Evolutionary conservation across 2,113 vertebrate species (phyloP), one percentile per base, ranked within the genome.

Genomic region (Cheirogaleus medius): DNA sequence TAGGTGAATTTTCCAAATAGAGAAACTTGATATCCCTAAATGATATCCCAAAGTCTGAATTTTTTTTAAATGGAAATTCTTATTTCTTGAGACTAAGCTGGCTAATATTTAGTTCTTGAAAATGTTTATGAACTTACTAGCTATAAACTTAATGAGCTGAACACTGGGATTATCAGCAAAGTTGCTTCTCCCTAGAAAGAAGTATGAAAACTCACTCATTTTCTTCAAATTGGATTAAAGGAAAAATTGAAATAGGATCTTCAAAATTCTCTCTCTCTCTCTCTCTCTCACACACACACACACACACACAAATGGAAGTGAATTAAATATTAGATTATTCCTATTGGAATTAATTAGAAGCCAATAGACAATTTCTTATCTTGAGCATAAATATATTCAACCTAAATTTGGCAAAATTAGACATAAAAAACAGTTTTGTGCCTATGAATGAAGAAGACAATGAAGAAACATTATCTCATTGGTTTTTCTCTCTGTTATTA

Each of bases 141-240:
- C 7, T 32, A 27, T 44, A 78, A 78, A 92, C 52, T 86, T n/a
- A 95, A 37, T 63, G n/a, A 32, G 17, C 6, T 76, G 5, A 90
- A 34, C 12, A 93, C 44, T 94, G 25, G 89, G 18, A 49, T 25
- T 37, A 90, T 82, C 25, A 21, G 34, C 29, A 80, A 81, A 96
- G 25, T 5, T 49, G 37, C 0, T 90, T 95, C 68, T 85, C n/a
- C 52, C 34, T 82, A 6, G 83, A 81, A 27, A 42, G 44, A 58
- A 76, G 9, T 86, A 58, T 49, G 58, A 93, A 52, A 17, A 11
- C 10, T 84, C 63, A 56, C 4, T 4, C 9, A 82, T 49, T 90
- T 37, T 95, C 68, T 97, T 94, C 93, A 95, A 95, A 39, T 12
- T 68, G 52, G 11, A 97, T 96, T 49, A 81, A 81, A 64, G 63